These are phyloP conservation scores for Lepas anatifera DNA, from an alignment of 2,888 invertebrate species.

Conservation along the genomic window DNA sequence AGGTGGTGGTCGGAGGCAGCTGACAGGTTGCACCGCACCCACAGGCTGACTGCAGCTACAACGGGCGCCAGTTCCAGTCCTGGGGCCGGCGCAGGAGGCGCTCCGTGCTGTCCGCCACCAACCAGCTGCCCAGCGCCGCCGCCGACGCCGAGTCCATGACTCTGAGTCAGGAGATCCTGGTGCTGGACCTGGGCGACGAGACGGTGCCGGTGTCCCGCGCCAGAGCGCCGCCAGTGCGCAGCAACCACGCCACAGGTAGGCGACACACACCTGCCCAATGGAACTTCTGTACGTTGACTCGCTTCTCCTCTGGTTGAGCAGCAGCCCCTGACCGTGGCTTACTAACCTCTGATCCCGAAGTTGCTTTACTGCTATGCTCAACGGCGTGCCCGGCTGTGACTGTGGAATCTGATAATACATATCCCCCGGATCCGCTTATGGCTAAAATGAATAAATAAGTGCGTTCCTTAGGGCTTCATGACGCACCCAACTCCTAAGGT, in stretches of 20 bases:
- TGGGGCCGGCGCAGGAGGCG: conserved; percentile 48
- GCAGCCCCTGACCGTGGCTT: too few relatives aligned
- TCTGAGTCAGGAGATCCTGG: conserved; percentile 83
- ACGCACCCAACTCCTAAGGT: too few relatives aligned
- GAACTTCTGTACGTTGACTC: too few relatives aligned
- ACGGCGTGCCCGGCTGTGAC: too few relatives aligned
- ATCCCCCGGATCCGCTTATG: too few relatives aligned
- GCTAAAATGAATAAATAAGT: too few relatives aligned
- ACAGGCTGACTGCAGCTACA: conserved; percentile 81
- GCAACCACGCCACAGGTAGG: neutral
- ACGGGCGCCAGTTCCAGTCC: conserved; percentile 76
- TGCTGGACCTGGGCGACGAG: conserved; percentile 84
- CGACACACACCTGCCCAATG: neutral
- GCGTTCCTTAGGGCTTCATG: too few relatives aligned
- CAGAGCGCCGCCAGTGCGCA: neutral
- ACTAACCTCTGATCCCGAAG: neutral
- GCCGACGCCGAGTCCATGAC: conserved; percentile 61
- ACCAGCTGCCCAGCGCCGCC: neutral
- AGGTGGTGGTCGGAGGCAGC: too few relatives aligned
- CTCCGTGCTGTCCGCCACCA: neutral
- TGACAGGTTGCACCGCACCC: too few relatives aligned
- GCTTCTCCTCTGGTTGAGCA: neutral
- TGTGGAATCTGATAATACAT: too few relatives aligned
- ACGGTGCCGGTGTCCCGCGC: conserved; percentile 24
- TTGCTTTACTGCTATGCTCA: too few relatives aligned